Evolutionary conservation across 2,113 vertebrate species (phyloP).

Genomic region (Pyxicephalus adspersus): DNA sequence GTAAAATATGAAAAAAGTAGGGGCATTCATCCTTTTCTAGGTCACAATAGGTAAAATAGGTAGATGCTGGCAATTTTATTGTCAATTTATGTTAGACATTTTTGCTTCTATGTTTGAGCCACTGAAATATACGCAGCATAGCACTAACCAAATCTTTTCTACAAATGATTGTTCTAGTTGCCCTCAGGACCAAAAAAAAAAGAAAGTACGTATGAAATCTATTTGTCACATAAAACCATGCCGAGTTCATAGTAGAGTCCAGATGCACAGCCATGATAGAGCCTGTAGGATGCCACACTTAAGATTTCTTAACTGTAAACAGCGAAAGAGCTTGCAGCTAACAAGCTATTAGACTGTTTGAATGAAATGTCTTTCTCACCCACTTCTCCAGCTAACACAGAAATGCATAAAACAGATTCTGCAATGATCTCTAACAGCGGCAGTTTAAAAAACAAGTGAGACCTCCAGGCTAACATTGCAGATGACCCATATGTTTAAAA

Average conservation of each 20-base stretch:
- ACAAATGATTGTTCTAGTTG: neutral
- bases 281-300: constrained; percentile 68
- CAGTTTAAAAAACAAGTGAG: constrained; percentile 67
- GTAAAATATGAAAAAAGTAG: too few relatives aligned
- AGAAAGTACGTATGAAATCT: constrained; percentile 64
- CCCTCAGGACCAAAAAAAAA: constrained; percentile 59
- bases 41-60: too few relatives aligned
- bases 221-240: constrained; percentile 70
- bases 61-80: too few relatives aligned
- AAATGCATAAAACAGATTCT: constrained; percentile 71
- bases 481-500: constrained; percentile 54
- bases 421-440: constrained; percentile 71
- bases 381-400: constrained; percentile 68
- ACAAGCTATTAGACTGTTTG: constrained; percentile 76
- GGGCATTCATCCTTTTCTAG: too few relatives aligned
- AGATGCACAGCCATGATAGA: constrained; percentile 68
- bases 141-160: neutral
- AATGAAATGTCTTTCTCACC: constrained; percentile 70
- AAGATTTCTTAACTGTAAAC: constrained; percentile 71
- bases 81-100: too few relatives aligned
- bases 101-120: too few relatives aligned
- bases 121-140: too few relatives aligned
- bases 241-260: constrained; percentile 64
- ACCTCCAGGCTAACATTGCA: constrained; percentile 62
- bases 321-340: constrained; percentile 73